These are phyloP conservation scores for Patella vulgata DNA, from an alignment of 1,140 invertebrate genomes.

Conservation along the genomic window DNA sequence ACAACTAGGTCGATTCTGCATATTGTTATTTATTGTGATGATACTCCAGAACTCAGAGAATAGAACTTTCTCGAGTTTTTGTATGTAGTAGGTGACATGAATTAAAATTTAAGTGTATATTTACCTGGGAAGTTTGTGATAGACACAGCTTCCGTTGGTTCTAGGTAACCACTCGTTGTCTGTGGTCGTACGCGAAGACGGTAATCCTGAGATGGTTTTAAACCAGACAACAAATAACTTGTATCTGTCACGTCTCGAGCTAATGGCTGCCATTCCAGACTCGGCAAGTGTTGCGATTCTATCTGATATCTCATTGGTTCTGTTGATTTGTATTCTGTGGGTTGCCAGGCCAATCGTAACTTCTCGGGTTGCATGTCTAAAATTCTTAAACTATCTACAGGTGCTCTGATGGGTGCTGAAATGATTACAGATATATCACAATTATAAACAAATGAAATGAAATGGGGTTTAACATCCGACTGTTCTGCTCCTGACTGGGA, in stretches of 20 bases:
- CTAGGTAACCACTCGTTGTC: slow-evolving; percentile 77
- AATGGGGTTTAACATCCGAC: not conserved
- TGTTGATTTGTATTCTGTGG: slow-evolving; percentile 29
- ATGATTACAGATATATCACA: too few species aligned
- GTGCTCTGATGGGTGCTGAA: slow-evolving; percentile 47
- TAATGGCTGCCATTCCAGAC: slow-evolving; percentile 46
- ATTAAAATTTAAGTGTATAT: not conserved
- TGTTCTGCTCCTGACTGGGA: not conserved
- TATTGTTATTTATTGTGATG: too few species aligned
- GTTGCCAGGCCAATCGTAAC: slow-evolving; percentile 50
- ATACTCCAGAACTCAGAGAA: too few species aligned
- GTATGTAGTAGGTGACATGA: too few species aligned
- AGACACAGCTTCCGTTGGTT: slow-evolving; percentile 53
- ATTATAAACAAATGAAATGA: not conserved
- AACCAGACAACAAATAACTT: slow-evolving; percentile 46
- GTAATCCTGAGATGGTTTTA: slow-evolving; percentile 51
- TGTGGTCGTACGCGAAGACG: slow-evolving; percentile 68
- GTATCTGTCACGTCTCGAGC: slow-evolving; percentile 47
- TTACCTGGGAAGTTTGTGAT: slow-evolving; percentile 54
- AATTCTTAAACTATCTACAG: slow-evolving; percentile 46
- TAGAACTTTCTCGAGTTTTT: too few species aligned
- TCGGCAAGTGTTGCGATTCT: slow-evolving; percentile 51
- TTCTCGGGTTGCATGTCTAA: slow-evolving; percentile 48
- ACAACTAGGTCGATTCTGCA: too few species aligned
- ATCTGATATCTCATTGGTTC: slow-evolving; percentile 50